A percentile compares a stretch with the other conserved stretches of the same genome.
Conservation (phyloP, 2,113 vertebrate genomes). For the Lophius piscatorius region DNA sequence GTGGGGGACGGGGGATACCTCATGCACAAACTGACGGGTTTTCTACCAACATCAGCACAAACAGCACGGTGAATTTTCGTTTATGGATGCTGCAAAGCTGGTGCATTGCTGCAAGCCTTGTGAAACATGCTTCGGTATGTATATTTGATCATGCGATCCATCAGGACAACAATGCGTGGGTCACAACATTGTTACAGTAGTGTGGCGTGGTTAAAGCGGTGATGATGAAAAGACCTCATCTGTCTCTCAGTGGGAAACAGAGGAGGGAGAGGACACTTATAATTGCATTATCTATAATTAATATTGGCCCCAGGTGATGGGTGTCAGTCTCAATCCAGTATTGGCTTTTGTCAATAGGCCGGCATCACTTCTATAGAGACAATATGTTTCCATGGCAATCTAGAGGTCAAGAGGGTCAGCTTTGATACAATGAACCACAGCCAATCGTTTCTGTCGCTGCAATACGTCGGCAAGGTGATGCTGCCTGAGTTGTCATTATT, state of each 20-base stretch:
- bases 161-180: constrained; percentile 11
- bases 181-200: not conserved
- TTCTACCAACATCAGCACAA: constrained; percentile 74
- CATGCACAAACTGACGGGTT: constrained; percentile 30
- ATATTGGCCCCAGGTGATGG: constrained; percentile 34
- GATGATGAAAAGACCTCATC: constrained; percentile 36
- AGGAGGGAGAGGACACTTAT: constrained; percentile 16
- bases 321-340: constrained; percentile 32
- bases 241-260: constrained; percentile 12
- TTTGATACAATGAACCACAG: constrained; percentile 52
- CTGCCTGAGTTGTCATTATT: constrained; percentile 69
- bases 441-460: constrained; percentile 55
- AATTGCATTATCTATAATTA: constrained; percentile 39
- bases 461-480: constrained; percentile 54
- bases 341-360: constrained; percentile 53
- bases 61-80: constrained; percentile 60
- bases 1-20: constrained; percentile 37
- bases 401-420: constrained; percentile 61
- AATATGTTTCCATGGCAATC: constrained; percentile 59
- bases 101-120: constrained; percentile 56
- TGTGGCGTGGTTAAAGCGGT: constrained; percentile 17
- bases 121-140: constrained; percentile 53
- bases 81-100: constrained; percentile 50
- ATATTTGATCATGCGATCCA: constrained; percentile 47
- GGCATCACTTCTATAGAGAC: constrained; percentile 28